A percentile compares a stretch with the other conserved stretches of the same genome.
Evolutionary conservation across 2,113 vertebrate species (phyloP).

Genomic region (Tichodroma muraria): DNA sequence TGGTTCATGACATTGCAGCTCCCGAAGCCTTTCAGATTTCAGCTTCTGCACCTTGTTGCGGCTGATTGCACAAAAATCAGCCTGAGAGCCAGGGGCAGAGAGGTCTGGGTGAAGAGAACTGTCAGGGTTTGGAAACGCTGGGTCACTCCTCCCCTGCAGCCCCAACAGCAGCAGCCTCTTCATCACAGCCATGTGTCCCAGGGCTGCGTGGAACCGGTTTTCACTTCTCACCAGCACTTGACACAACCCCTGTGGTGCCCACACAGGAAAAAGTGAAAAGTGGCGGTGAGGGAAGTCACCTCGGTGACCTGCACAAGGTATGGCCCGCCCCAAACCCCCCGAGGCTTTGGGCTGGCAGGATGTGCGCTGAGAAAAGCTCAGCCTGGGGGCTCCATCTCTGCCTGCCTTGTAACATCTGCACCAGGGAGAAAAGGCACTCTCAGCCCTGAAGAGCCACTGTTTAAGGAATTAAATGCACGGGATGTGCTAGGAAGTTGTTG

Average conservation of each 20-base stretch:
- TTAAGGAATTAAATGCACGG: background rate
- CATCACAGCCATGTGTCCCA: background rate
- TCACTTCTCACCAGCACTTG: background rate
- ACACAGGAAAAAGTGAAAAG: background rate
- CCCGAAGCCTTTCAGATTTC: constrained; percentile 60
- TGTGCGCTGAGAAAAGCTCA: background rate
- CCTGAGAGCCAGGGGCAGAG: background rate
- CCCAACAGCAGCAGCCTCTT: background rate
- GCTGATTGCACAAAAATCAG: background rate
- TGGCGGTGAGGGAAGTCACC: background rate
- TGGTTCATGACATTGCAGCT: constrained; percentile 63
- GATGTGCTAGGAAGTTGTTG: background rate
- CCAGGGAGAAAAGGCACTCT: background rate
- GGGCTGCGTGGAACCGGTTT: background rate
- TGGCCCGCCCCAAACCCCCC: background rate
- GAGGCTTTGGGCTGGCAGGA: background rate
- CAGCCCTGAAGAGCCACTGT: background rate
- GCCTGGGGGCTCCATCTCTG: background rate
- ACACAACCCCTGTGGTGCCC: background rate
- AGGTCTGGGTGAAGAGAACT: background rate
- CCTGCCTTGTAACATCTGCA: background rate
- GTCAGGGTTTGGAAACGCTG: background rate
- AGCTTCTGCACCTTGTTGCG: background rate
- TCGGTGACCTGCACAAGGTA: background rate
- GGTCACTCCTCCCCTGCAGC: background rate